Conservation (phyloP, 2,113 vertebrate species). For the Chaetorhynchus papuensis region DNA sequence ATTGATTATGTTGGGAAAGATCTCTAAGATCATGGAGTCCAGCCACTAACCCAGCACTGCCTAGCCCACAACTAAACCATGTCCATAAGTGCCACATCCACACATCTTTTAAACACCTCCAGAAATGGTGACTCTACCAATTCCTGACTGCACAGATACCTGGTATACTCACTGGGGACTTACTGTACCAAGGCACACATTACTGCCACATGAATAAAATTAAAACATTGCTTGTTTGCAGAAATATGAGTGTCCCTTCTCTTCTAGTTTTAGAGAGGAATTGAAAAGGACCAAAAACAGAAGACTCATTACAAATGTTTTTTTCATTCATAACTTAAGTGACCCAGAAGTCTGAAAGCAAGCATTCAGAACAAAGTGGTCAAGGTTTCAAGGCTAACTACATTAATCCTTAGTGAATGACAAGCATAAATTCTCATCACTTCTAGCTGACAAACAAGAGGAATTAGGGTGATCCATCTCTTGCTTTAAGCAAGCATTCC, state of each 20-base stretch:
- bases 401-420: background rate
- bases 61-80: background rate
- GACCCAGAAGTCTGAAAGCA: background rate
- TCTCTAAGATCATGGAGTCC: background rate
- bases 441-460: background rate
- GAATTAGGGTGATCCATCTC: background rate
- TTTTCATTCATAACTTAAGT: background rate
- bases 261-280: background rate
- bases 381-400: background rate
- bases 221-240: background rate
- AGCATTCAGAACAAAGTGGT: background rate
- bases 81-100: background rate
- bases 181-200: background rate
- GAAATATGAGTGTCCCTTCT: background rate
- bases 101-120: background rate
- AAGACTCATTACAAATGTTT: background rate
- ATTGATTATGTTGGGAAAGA: background rate
- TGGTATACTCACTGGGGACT: background rate
- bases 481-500: background rate
- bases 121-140: background rate
- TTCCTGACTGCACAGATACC: background rate
- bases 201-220: background rate
- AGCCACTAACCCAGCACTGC: background rate
- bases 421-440: background rate
- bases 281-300: background rate